Evolutionary conservation across 1,140 invertebrate genomes (phyloP).

Genomic region (Phymorhynchus buccinoides): DNA sequence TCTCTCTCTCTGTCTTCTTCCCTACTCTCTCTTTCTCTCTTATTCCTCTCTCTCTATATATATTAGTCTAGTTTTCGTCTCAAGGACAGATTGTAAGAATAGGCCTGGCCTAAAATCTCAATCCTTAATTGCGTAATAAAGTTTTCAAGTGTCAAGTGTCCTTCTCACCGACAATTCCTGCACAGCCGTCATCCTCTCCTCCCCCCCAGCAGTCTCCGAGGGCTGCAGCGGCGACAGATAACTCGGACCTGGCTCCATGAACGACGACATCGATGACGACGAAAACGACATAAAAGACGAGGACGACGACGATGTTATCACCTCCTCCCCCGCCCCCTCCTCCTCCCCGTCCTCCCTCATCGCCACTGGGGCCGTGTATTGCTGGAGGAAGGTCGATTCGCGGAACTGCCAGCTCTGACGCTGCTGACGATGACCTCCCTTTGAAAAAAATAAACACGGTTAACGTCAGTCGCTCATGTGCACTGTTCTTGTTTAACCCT

Average conservation of each 20-base stretch:
- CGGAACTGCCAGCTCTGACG: constrained; percentile 57
- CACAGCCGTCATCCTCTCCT: not conserved
- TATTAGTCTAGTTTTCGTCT: too few species aligned
- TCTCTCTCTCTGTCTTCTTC: too few species aligned
- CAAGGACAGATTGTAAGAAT: too few species aligned
- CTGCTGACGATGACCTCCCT: constrained; percentile 59
- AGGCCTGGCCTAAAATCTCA: too few species aligned
- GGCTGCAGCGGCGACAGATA: not conserved
- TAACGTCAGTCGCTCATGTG: too few species aligned
- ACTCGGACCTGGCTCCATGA: not conserved
- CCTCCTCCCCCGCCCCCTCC: not conserved
- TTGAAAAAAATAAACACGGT: constrained; percentile 33
- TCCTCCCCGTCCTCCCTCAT: constrained; percentile 72
- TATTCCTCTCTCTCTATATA: too few species aligned
- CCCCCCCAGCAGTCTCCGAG: not conserved
- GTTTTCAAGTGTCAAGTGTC: too few species aligned
- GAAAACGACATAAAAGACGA: too few species aligned
- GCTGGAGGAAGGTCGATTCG: constrained; percentile 86
- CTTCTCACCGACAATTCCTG: not conserved
- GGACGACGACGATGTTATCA: not conserved
- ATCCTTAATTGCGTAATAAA: too few species aligned
- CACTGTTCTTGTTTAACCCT: too few species aligned
- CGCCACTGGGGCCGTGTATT: constrained; percentile 78
- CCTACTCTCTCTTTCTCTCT: too few species aligned
- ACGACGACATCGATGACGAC: too few species aligned